These are phyloP conservation scores for Drosophila neutralis DNA, from an alignment of 2,888 invertebrate genomes.

Conservation along the genomic window DNA sequence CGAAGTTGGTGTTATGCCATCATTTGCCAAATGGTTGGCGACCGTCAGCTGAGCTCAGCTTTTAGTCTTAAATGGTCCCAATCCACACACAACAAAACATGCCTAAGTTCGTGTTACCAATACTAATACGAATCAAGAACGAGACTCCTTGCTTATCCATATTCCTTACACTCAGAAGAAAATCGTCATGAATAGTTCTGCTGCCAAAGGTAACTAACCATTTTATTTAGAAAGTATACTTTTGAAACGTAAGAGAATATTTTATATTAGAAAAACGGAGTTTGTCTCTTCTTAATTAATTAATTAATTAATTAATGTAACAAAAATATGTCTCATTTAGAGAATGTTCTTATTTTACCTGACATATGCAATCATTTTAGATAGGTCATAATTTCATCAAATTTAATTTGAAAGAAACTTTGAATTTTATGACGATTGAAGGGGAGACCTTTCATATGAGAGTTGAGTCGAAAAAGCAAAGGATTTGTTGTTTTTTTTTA, in stretches of 20 bases:
- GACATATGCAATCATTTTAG: neutral
- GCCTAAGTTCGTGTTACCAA: constrained; percentile 19
- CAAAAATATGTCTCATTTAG: neutral
- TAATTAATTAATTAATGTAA: neutral
- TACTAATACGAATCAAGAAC: constrained; percentile 6
- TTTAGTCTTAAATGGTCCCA: constrained; percentile 51
- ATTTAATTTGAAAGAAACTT: neutral
- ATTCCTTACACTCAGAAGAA: neutral
- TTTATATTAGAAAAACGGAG: neutral
- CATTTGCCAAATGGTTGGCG: constrained; percentile 55
- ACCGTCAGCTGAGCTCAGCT: constrained; percentile 65
- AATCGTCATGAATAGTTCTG: neutral
- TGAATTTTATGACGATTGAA: no score
- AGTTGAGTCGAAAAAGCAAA: neutral
- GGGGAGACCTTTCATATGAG: no score
- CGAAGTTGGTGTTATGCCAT: constrained; percentile 58
- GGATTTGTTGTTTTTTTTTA: neutral
- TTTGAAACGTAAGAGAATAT: neutral
- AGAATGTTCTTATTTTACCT: neutral
- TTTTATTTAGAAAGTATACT: neutral
- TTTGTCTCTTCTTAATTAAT: neutral
- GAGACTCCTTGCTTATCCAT: neutral
- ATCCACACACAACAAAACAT: constrained; percentile 35
- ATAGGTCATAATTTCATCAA: neutral
- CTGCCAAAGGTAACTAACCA: neutral